A percentile compares a stretch with the other conserved stretches of the same genome.
Conservation (phyloP, 2,113 vertebrate species). For the Bettongia penicillata region DNA sequence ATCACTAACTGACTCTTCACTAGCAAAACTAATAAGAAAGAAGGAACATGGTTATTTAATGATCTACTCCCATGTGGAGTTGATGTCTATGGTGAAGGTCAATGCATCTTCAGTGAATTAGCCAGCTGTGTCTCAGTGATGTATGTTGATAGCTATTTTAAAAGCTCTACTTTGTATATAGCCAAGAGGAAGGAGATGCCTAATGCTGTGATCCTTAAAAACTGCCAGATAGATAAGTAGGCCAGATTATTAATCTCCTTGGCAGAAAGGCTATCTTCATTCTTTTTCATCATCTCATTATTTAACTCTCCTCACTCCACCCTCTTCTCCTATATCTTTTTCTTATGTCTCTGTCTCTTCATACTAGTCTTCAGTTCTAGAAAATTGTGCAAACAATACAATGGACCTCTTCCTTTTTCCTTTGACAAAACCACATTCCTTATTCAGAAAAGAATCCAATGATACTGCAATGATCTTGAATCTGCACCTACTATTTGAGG, state of each 20-base stretch:
- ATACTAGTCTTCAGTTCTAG: not conserved
- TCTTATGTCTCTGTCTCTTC: not conserved
- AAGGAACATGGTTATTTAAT: slow-evolving; percentile 3
- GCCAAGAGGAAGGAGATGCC: not conserved
- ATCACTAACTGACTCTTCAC: not conserved
- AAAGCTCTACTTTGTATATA: not conserved
- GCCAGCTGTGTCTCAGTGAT: not conserved
- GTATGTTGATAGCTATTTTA: not conserved
- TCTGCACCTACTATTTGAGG: not conserved
- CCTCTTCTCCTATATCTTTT: not conserved
- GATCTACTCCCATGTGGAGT: not conserved
- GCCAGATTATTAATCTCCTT: not conserved
- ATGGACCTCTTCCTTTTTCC: too few relatives aligned
- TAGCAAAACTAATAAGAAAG: not conserved
- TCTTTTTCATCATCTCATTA: not conserved
- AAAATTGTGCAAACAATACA: not conserved
- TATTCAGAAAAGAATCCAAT: not conserved
- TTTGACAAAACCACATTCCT: not conserved
- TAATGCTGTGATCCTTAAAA: not conserved
- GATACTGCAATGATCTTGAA: not conserved
- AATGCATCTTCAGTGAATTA: not conserved
- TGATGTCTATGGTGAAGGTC: not conserved
- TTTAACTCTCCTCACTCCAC: not conserved
- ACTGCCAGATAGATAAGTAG: not conserved
- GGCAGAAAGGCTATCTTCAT: not conserved